These are phyloP conservation scores for Heliconius hewitsoni DNA, from an alignment of 1,140 invertebrate genomes.

Conservation along the genomic window DNA sequence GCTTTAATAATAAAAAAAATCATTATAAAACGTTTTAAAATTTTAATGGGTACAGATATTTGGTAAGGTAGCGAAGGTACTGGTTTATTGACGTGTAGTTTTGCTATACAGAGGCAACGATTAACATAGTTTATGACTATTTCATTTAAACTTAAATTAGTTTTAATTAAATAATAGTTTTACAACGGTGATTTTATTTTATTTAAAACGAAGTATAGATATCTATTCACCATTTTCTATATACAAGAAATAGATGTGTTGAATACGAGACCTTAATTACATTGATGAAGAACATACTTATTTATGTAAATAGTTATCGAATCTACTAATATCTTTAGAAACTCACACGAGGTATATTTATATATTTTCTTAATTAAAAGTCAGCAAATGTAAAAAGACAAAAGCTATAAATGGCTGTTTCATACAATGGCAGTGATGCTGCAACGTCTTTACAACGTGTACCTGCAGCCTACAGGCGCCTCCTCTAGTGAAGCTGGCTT, in stretches of 20 bases:
- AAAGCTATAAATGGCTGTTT: background rate
- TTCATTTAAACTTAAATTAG: background rate
- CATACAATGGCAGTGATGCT: background rate
- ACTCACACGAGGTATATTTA: background rate
- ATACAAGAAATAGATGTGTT: no score
- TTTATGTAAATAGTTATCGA: no score
- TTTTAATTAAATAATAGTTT: no score
- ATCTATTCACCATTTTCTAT: no score
- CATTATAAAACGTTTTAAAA: background rate
- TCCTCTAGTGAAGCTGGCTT: background rate
- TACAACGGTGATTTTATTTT: background rate
- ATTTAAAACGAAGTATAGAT: no score
- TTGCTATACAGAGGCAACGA: background rate
- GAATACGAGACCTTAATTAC: no score
- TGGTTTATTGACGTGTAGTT: background rate
- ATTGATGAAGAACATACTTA: no score
- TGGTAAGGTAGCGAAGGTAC: background rate
- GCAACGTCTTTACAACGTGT: background rate
- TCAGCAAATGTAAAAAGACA: background rate
- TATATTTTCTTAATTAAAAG: background rate
- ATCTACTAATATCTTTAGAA: no score
- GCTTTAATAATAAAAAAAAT: background rate
- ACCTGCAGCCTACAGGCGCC: background rate
- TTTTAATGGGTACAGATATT: background rate
- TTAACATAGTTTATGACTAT: background rate